Evolutionary conservation across 2,113 vertebrate genomes (phyloP), one percentile per base, ranked within the genome.

Genomic region (Gymnocephalus cernua): DNA sequence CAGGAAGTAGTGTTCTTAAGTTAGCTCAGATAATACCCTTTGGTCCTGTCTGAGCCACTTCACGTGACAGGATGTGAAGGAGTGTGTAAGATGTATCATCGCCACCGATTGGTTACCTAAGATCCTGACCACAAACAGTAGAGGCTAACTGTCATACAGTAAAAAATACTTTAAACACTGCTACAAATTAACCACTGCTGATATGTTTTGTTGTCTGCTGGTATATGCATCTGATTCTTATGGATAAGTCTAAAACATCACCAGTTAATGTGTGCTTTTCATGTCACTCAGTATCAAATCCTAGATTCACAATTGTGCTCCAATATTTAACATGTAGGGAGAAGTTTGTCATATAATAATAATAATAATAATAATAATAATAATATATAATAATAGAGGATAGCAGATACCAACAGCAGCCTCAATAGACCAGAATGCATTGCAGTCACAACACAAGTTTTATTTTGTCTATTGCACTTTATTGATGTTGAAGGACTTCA

Each of bases 11-110:
- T 62, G 25, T 13, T 54, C 11, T 59, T 35, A 15, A n/a, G 48
- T 38, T 12, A 45, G 21, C 38, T n/a, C n/a, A n/a, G n/a, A n/a
- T n/a, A n/a, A n/a, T n/a, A n/a, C n/a, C n/a, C 80, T 85, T 88
- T 89, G 81, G 19, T 73, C 80, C 18, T 47, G 53, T 57, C 21
- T 47, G 50, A 75, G 57, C 11, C 38, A 82, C 23, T 48, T 41
- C 27, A 27, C 58, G 19, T n/a, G 7, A 65, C 35, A 65, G 14
- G 68, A 77, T 64, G 25, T 65, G 44, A 19, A 21, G 16, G 23
- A 6, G 41, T 61, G 67, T 69, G 51, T n/a, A 74, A 73, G 32
- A 59, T 76, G 62, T 71, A 68, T 57, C 27, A 41, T 50, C 41
- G 48, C 8, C 62, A 44, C 9, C 11, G 21, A 74, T 48, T 23